Evolutionary conservation across 2,888 invertebrate species (phyloP).

Genomic region (Tricholauxania praeusta): DNA sequence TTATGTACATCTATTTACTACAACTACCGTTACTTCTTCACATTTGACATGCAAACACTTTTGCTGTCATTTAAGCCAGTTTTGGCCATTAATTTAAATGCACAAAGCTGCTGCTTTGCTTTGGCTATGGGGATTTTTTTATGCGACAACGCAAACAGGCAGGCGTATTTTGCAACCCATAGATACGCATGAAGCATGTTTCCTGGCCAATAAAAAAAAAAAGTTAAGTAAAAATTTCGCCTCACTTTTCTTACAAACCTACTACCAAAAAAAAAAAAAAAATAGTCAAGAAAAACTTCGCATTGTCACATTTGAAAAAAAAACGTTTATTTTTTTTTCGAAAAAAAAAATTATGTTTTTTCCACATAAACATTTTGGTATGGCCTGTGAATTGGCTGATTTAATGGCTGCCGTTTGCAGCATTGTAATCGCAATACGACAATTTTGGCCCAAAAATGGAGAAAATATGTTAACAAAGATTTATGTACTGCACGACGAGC

Average conservation of each 20-base stretch:
- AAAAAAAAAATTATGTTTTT: neutral
- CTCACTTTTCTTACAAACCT: too few species aligned
- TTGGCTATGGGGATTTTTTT: neutral
- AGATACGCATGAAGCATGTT: conserved; percentile 24
- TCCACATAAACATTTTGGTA: conserved; percentile 8
- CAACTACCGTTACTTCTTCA: conserved; percentile 29
- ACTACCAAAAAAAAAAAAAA: too few species aligned
- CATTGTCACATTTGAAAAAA: conserved; percentile 11
- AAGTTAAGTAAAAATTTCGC: neutral
- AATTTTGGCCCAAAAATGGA: neutral
- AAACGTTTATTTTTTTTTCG: neutral
- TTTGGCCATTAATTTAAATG: conserved; percentile 48
- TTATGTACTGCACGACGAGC: conserved; percentile 28
- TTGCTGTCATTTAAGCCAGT: conserved; percentile 48
- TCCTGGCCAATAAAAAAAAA: conserved; percentile 9
- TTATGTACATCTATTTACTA: conserved; percentile 5
- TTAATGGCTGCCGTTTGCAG: conserved; percentile 34
- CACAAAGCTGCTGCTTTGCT: conserved; percentile 29
- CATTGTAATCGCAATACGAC: conserved; percentile 6
- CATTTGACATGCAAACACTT: conserved; percentile 48
- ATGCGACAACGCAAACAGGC: neutral
- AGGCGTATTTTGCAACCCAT: neutral
- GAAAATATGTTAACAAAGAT: conserved; percentile 42
- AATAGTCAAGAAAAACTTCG: neutral
- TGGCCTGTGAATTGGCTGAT: conserved; percentile 30